phyloP scores from a whole-genome alignment of 2,113 vertebrate genomes.

The Copsychus sechellarum region DNA sequence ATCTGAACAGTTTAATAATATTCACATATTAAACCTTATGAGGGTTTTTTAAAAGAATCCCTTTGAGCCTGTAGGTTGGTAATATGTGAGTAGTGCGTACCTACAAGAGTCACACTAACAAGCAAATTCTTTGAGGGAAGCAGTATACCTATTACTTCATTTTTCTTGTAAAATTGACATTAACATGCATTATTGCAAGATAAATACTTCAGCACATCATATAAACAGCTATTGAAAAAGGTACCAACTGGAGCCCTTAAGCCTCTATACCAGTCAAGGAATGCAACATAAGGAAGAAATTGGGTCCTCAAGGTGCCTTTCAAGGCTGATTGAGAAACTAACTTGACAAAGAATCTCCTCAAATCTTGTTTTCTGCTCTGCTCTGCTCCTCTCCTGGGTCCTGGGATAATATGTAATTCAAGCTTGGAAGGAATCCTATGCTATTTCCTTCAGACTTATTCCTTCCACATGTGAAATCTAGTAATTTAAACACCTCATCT shows the following conservation, averaged over 20 bases:
- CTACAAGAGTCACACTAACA: not conserved
- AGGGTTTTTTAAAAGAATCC: not conserved
- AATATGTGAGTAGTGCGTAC: not conserved
- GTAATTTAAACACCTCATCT: slow-evolving; percentile 83
- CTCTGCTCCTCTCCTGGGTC: slow-evolving; percentile 70
- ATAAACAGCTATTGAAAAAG: slow-evolving; percentile 11
- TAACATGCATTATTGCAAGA: slow-evolving; percentile 34
- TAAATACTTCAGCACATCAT: slow-evolving; percentile 28
- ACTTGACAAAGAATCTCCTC: slow-evolving; percentile 62
- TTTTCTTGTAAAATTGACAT: slow-evolving; percentile 34
- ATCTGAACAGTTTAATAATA: slow-evolving; percentile 1
- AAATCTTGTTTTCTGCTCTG: slow-evolving; percentile 72
- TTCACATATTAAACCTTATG: not conserved
- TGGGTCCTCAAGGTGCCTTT: slow-evolving; percentile 64
- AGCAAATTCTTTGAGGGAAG: not conserved
- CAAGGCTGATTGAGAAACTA: slow-evolving; percentile 64
- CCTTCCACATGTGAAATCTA: slow-evolving; percentile 80
- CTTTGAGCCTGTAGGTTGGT: not conserved
- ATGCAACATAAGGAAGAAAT: slow-evolving; percentile 62
- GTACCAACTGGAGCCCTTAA: slow-evolving; percentile 23
- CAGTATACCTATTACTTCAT: not conserved
- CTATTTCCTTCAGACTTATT: slow-evolving; percentile 80
- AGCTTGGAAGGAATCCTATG: slow-evolving; percentile 75
- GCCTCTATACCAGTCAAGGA: slow-evolving; percentile 25
- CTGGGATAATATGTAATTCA: slow-evolving; percentile 76